These are phyloP conservation scores for Fratercula arctica DNA, from an alignment of 2,797 vertebrate species.

Conservation along the genomic window DNA sequence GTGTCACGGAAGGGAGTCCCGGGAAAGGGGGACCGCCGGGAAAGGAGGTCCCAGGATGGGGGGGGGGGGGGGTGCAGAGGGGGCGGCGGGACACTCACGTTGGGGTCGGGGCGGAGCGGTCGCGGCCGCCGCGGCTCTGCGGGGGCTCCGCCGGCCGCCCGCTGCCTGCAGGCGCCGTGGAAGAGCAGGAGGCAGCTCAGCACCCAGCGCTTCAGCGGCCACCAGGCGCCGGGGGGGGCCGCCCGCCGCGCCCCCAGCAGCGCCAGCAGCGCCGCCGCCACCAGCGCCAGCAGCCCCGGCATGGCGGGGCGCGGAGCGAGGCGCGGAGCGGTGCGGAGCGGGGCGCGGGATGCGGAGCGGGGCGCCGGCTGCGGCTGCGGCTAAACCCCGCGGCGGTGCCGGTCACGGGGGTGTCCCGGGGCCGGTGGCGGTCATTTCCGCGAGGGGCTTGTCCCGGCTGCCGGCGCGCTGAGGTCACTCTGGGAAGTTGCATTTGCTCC, in stretches of 20 bases:
- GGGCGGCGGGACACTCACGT: conserved; percentile 20
- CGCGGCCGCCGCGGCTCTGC: conserved; percentile 8
- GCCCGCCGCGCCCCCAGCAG: not conserved
- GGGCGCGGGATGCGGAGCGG: not conserved
- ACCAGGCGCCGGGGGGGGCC: not conserved
- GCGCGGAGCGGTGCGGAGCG: not conserved
- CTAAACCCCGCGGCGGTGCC: conserved; percentile 18
- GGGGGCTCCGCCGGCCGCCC: not conserved
- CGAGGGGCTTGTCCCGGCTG: not conserved
- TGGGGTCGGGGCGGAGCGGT: not conserved
- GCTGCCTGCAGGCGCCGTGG: not conserved
- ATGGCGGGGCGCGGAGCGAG: not conserved
- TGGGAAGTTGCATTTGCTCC: not conserved
- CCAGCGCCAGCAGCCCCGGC: not conserved
- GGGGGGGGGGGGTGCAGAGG: no score
- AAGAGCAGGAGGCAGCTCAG: conserved; percentile 22
- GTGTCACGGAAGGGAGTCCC: rapidly evolving
- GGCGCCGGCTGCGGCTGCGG: not conserved
- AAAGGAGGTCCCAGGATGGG: not conserved
- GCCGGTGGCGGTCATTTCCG: not conserved
- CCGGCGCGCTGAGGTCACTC: not conserved
- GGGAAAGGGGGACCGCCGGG: no score
- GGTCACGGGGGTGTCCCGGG: not conserved
- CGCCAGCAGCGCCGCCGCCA: not conserved
- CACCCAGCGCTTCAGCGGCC: not conserved